Evolutionary conservation across 1,140 invertebrate species (phyloP).

Genomic region (Sitodiplosis mosellana): DNA sequence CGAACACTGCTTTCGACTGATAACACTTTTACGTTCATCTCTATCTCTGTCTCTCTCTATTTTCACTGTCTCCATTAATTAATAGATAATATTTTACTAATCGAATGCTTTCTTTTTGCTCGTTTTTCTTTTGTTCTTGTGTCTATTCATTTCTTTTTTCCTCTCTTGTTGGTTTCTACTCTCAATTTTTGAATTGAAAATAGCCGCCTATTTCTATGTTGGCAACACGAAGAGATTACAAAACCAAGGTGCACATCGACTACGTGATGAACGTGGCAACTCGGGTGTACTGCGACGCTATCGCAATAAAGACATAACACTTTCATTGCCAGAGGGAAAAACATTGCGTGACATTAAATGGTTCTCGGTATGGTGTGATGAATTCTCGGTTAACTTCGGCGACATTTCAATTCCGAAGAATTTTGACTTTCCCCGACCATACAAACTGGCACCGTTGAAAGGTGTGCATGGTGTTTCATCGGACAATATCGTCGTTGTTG

Average conservation of each 20-base stretch:
- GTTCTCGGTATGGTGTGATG: slow-evolving; percentile 81
- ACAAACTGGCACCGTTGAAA: slow-evolving; percentile 51
- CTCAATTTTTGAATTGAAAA: slow-evolving; percentile 6
- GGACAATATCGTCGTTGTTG: slow-evolving; percentile 69
- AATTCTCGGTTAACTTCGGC: slow-evolving; percentile 77
- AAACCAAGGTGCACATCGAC: slow-evolving; percentile 45
- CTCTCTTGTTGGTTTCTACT: too few species aligned
- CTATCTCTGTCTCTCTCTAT: too few species aligned
- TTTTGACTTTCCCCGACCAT: slow-evolving; percentile 64
- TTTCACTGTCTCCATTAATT: too few species aligned
- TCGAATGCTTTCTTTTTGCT: too few species aligned
- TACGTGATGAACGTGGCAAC: slow-evolving; percentile 65
- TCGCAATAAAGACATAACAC: slow-evolving; percentile 56
- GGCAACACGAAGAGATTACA: slow-evolving; percentile 45
- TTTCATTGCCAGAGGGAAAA: slow-evolving; percentile 71
- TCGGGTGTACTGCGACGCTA: slow-evolving; percentile 51
- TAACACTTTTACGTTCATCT: too few species aligned
- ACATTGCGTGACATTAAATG: slow-evolving; percentile 64
- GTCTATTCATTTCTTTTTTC: too few species aligned
- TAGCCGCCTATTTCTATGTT: slow-evolving; percentile 77
- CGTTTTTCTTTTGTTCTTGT: too few species aligned
- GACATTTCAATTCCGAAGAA: slow-evolving; percentile 60
- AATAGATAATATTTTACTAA: too few species aligned
- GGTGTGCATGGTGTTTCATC: slow-evolving; percentile 70
- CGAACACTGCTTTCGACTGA: too few species aligned